phyloP scores from a whole-genome alignment of 2,888 invertebrate species.

The Zygaena filipendulae region DNA sequence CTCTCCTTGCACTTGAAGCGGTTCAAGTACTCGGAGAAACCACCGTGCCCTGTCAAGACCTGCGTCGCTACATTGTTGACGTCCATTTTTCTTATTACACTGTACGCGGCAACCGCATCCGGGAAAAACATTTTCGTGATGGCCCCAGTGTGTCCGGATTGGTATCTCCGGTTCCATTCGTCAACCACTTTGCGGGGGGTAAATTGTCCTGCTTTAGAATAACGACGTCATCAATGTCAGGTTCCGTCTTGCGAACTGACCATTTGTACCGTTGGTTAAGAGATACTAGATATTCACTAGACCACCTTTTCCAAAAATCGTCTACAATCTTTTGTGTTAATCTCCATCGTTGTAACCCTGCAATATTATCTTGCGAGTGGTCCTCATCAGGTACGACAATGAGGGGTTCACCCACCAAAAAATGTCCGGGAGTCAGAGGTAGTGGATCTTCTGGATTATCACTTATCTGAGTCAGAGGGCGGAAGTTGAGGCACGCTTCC shows the following conservation, averaged over 20 bases:
- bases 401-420: constrained; percentile 18
- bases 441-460: constrained; percentile 15
- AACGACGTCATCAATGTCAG: constrained; percentile 13
- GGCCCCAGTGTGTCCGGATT: too few relatives aligned
- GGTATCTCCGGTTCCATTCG: too few relatives aligned
- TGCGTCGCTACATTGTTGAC: too few relatives aligned
- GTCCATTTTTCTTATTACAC: too few relatives aligned
- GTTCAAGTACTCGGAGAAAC: too few relatives aligned
- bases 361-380: constrained; percentile 2
- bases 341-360: constrained; percentile 14
- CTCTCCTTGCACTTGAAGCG: too few relatives aligned
- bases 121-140: too few relatives aligned
- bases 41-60: too few relatives aligned
- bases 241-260: constrained; percentile 7
- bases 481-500: constrained; percentile 17
- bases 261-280: constrained; percentile 15
- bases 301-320: constrained; percentile 19
- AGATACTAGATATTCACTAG: constrained; percentile 16
- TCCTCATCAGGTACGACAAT: constrained; percentile 11
- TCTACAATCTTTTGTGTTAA: constrained; percentile 16
- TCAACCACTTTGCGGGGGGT: constrained; percentile 15
- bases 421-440: constrained; percentile 16
- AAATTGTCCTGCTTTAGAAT: constrained; percentile 13
- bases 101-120: too few relatives aligned
- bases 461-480: constrained; percentile 12